Evolutionary conservation across 2,888 invertebrate species (phyloP).

Genomic region (Tryphoninae sp.): DNA sequence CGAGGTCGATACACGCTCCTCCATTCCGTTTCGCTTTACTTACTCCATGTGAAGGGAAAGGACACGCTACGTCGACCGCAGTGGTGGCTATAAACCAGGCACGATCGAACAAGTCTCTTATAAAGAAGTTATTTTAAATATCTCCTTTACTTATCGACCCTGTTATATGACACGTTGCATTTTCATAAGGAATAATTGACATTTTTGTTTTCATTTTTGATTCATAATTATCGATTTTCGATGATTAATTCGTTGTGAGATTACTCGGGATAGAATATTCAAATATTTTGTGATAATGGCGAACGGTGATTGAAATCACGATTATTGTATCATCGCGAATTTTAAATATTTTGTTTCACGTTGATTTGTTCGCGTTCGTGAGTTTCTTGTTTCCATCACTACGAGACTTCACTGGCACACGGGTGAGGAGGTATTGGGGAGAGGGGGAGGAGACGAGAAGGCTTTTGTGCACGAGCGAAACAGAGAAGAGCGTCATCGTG

Average conservation of each 20-base stretch:
- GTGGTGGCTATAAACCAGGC: constrained; percentile 53
- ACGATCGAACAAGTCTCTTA: background rate
- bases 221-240: background rate
- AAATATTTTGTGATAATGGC: background rate
- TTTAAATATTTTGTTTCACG: background rate
- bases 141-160: no score
- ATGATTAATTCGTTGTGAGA: background rate
- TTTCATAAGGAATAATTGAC: background rate
- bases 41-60: constrained; percentile 69
- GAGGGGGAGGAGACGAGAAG: constrained; percentile 69
- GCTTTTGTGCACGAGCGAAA: constrained; percentile 55
- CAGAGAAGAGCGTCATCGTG: constrained; percentile 64
- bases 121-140: background rate
- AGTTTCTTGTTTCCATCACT: constrained; percentile 65
- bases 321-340: background rate
- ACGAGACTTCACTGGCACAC: constrained; percentile 68
- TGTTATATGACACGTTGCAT: no score
- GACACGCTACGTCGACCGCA: constrained; percentile 64
- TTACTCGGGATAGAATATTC: background rate
- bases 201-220: background rate
- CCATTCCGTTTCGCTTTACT: constrained; percentile 72
- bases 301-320: background rate
- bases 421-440: constrained; percentile 59
- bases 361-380: constrained; percentile 61
- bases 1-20: constrained; percentile 77